Evolutionary conservation across 1,140 invertebrate species (phyloP), one percentile per base, ranked within the genome.

Genomic region (Branchinecta lindahli): DNA sequence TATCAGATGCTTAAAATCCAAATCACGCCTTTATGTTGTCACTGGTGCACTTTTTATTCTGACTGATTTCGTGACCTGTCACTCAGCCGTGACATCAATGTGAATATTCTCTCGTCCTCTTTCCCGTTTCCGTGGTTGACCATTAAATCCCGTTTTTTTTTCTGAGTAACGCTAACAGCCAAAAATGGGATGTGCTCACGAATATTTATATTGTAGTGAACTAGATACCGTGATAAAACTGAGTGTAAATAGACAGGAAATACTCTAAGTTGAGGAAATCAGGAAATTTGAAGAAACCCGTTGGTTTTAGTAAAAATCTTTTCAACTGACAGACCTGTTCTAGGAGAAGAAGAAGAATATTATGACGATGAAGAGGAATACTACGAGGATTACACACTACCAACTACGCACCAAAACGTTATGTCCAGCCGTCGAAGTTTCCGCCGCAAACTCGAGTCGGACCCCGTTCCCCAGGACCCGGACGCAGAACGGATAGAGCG

Each of bases 311-410:
- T 33, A 45, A 8, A 44, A 44, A n/a, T 69, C 0, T 69, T 66
- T 8, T 45, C 67, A 67, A 15, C 21, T 68, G 44, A 33, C n/a
- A 44, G 1, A 44, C 20, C 33, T 67, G 66, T 69, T 69, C 12
- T 18, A n/a, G 68, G 68, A 18, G 45, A 45, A 15, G 69, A 67
- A 20, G 52, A 15, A 18, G 61, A 21, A 21, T 33, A 33, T 33
- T 33, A 33, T 33, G 52, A 70, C 69, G 74, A 70, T 15, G 67
- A 74, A 46, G 77, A 78, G 45, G 78, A 80, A 67, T 78, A 77
- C 69, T 78, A 76, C 61, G 78, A 78, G 71, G 78, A 79, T 47
- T 79, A 76, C 71, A 76, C 74, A 69, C 72, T 77, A 12, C 78
- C 78, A 4, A 71, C 75, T 21, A 78, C 76, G 9, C 76, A 79